phyloP scores from a whole-genome alignment of 2,797 vertebrate genomes.

The Pangasius mekongensis region DNA sequence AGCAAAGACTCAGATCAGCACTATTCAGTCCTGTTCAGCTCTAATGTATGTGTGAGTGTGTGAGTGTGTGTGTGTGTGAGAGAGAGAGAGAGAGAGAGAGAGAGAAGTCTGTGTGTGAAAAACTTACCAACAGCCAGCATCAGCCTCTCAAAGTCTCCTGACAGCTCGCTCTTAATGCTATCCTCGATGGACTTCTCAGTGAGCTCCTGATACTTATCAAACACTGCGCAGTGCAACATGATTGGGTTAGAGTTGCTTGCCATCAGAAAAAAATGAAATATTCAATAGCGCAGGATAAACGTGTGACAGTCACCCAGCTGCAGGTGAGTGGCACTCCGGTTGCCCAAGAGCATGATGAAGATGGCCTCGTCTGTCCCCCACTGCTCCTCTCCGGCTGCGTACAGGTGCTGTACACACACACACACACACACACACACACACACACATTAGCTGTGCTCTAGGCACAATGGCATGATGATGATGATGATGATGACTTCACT shows the following conservation, averaged over 20 bases:
- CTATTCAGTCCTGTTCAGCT: background rate
- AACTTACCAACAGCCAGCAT: slow-evolving; percentile 93
- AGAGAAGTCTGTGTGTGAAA: background rate
- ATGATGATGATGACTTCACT: background rate
- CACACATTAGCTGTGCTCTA: background rate
- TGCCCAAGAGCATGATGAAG: slow-evolving; percentile 95
- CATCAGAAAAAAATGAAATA: background rate
- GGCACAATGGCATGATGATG: background rate
- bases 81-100: background rate
- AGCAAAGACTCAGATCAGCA: background rate
- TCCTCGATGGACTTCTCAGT: slow-evolving; percentile 87
- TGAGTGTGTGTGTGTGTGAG: background rate
- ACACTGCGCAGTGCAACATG: slow-evolving; percentile 75
- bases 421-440: background rate
- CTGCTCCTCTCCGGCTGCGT: slow-evolving; percentile 88
- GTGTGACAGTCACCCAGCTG: slow-evolving; percentile 78
- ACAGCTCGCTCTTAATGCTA: slow-evolving; percentile 91
- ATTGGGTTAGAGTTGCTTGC: background rate
- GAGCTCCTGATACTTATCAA: slow-evolving; percentile 90
- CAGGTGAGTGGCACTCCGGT: slow-evolving; percentile 90
- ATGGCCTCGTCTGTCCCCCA: slow-evolving; percentile 96
- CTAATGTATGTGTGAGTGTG: background rate
- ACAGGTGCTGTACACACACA: slow-evolving; percentile 79
- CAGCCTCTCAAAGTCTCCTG: slow-evolving; percentile 93
- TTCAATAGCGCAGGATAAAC: background rate